Base-by-base conservation (phyloP, 2,888 invertebrate genomes). In the Himalopsyche tibetana region DNA sequence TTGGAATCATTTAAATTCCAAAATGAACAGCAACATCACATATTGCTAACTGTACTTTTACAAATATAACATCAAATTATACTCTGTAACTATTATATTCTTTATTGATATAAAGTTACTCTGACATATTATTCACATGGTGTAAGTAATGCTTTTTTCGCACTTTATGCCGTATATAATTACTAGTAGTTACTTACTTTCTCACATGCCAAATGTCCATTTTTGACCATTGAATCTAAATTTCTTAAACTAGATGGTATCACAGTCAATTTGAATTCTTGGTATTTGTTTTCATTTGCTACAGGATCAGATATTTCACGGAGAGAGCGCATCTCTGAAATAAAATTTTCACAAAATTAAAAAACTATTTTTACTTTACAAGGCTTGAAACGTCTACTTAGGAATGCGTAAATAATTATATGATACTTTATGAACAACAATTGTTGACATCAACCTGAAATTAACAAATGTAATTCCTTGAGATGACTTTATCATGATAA, bases 121-220 rank as follows among this genome's bases (percentile, higher is more conserved):
- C 28, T 28, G 28, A 28, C 28, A 28, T 28, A 28, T 28, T 28
- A 28, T 28, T 28, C 2, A 28, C 1, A 28, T 28, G 28, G 28
- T 2, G 28, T 28, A 1, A 28, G 28, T 28, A 28, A 28, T 28
- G 28, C 28, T 28, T 28, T 28, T 28, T 28, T 28, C 28, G 28
- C 28, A 28, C 28, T 28, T 28, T 28, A 28, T 28, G 28, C 28
- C 28, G 2, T 28, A 28, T 28, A 28, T 28, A 28, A 28, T 28
- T 28, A 28, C 0, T 28, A 28, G 2, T 55, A 1, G 45, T 55
- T 28, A 74, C 89, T 87, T 89, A 91, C 91, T 90, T 91, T 91
- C 85, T 89, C 90, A 80, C 89, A 89, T 5, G 91, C 90, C 4
- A 91, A 90, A 81, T 89, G 87, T n/a, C 91, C 91, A 9, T 90